Percentiles rank a stretch among this genome's conserved stretches.
Evolutionary conservation across 2,888 invertebrate genomes (phyloP).

Genomic region (Erebia aethiops): DNA sequence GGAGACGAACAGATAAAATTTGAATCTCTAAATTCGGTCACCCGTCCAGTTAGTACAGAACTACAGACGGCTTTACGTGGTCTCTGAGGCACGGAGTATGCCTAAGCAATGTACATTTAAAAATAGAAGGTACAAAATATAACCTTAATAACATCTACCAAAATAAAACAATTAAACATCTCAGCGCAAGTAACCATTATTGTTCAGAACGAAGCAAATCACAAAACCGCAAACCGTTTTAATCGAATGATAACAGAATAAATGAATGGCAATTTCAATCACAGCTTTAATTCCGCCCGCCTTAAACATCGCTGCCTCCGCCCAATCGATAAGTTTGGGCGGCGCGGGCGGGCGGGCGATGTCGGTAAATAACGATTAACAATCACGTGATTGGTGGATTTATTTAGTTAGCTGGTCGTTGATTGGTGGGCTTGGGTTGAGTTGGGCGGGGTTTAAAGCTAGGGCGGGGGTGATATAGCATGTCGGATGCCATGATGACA

Average conservation of each 20-base stretch:
- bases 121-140: no score
- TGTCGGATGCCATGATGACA: constrained; percentile 28
- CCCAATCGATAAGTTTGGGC: constrained; percentile 76
- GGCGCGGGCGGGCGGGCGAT: constrained; percentile 69
- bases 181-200: constrained; percentile 21
- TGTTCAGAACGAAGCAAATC: constrained; percentile 45
- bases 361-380: constrained; percentile 76
- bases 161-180: constrained; percentile 18
- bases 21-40: no score
- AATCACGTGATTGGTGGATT: constrained; percentile 50
- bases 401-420: constrained; percentile 37
- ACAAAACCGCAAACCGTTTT: constrained; percentile 54
- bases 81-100: no score
- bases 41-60: no score
- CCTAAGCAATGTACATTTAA: no score
- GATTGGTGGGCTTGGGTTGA: constrained; percentile 46
- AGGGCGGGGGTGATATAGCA: constrained; percentile 36
- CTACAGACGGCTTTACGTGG: no score
- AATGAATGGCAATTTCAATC: constrained; percentile 56
- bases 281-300: constrained; percentile 80
- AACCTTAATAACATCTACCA: neutral
- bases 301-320: constrained; percentile 74
- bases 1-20: no score
- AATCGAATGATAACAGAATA: constrained; percentile 59
- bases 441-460: constrained; percentile 33